These are phyloP conservation scores for Nannoperca obscura DNA, from an alignment of 2,797 vertebrate genomes.

Conservation along the genomic window DNA sequence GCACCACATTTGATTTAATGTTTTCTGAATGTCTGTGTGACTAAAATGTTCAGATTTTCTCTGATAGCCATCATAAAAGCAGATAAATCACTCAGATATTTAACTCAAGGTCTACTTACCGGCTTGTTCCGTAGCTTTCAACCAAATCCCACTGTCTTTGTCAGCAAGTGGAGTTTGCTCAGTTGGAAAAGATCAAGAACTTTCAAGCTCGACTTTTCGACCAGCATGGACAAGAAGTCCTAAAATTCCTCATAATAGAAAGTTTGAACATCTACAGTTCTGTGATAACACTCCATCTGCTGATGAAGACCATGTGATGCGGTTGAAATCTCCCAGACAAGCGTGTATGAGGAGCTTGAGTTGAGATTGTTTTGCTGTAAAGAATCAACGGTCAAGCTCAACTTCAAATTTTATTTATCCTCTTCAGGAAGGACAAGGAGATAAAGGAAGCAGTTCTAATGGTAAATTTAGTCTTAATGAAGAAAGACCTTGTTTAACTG, in stretches of 20 bases:
- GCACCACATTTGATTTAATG: neutral
- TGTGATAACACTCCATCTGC: too few species aligned
- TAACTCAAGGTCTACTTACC: neutral
- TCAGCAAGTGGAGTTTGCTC: neutral
- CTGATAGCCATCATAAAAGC: neutral
- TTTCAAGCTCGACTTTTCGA: neutral
- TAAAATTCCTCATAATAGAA: too few species aligned
- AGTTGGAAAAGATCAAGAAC: neutral
- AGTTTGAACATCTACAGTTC: neutral
- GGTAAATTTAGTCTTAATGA: neutral
- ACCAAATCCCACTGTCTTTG: neutral
- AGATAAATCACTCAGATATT: neutral
- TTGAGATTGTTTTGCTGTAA: neutral
- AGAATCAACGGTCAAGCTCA: neutral
- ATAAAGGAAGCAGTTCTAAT: too few species aligned
- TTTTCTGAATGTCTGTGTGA: neutral
- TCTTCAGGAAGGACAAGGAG: neutral
- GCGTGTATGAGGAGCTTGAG: too few species aligned
- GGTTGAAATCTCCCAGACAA: neutral
- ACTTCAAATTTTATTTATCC: neutral
- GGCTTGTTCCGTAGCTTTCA: neutral
- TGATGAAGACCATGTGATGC: neutral
- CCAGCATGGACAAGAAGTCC: neutral
- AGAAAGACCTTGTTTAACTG: neutral
- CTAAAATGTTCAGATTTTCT: neutral